Evolutionary conservation across 2,888 invertebrate genomes (phyloP), one percentile per base, ranked within the genome.

Genomic region (Drosophila kokeensis): DNA sequence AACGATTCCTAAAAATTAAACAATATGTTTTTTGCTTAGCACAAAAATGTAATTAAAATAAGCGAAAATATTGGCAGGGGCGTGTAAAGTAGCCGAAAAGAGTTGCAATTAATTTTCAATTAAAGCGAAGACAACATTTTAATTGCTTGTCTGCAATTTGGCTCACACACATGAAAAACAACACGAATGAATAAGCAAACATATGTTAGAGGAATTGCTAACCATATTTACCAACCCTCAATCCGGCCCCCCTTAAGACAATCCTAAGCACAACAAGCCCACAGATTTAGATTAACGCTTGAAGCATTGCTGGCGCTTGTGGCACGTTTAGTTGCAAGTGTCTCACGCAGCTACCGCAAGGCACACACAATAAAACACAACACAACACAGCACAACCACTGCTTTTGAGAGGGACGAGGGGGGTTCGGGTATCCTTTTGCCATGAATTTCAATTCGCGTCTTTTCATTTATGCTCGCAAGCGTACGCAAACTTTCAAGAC

Each of bases 81-180:
- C 18, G 21, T 4, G 45, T 8, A 24, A n/a, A 27, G 48, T 38
- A 36, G 30, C 50, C 52, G 29, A 69, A 57, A 48, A 68, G 45
- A 69, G 58, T 60, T 79, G 68, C 84, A 91, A 91, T 92, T 91
- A 91, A 90, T 90, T 91, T 92, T 90, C 91, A 91, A 92, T 91
- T 91, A 81, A 76, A 79, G 70, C 60, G 67, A 70, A 71, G 82
- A 70, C 83, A 90, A 84, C 83, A 85, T 90, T 91, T 86, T 82
- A 89, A 91, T 91, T 91, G 90, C 90, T 91, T 91, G 82, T 79
- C 82, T 87, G 76, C 76, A 79, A 80, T 78, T 79, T 76, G 64
- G 61, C 65, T 55, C 49, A 27, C n/a, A 54, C 52, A 36, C 36
- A 62, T 48, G 30, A n/a, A 42, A 34, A 42, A 48, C 67, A 59